Evolutionary conservation across 53 echinoderm and acorn worm genomes (phyloP), one percentile per base, ranked within the genome.

Genomic region (Temnopleurus reevesii): DNA sequence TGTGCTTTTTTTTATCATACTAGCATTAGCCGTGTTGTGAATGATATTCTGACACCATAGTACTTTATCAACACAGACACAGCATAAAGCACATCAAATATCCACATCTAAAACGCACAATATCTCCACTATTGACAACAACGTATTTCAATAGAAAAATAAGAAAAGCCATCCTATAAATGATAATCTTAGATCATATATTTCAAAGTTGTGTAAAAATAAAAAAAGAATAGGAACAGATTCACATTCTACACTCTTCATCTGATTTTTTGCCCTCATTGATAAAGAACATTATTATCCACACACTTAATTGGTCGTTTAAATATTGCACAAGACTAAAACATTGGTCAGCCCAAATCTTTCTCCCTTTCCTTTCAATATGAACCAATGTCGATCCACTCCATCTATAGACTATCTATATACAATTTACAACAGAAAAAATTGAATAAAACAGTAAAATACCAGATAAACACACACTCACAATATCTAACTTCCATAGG

Each of bases 231-330:
- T 85, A 85, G 33, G 86, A 85, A 85, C 79, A 49, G 26, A 44
- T 21, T 85, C 86, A 60, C 46, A 85, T 45, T 85, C 45, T 24
- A 61, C 83, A 59, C 30, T 44, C 59, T 85, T 45, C 61, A 23
- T 46, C 61, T 41, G 15, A 36, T 85, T 26, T 29, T n/a, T n/a
- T n/a, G n/a, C 43, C 61, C 56, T 58, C 60, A 43, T 24, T 19
- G 45, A 60, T 85, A 44, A 59, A 59, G 60, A 85, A 85, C 59
- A 44, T 43, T 87, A 6, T 65, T 28, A 49, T 87, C 88, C 88
- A 87, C 88, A 87, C 88, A 87, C 88, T 51, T 87, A 65, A 87
- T 87, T 87, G 88, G 88, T 87, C 88, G 60, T 87, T 86, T 87
- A 87, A 66, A 87, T 87, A 87, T 87, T 87, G 88, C 88, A 87